Evolutionary conservation across 1,140 invertebrate species (phyloP).

Genomic region (Melitaea cinxia): DNA sequence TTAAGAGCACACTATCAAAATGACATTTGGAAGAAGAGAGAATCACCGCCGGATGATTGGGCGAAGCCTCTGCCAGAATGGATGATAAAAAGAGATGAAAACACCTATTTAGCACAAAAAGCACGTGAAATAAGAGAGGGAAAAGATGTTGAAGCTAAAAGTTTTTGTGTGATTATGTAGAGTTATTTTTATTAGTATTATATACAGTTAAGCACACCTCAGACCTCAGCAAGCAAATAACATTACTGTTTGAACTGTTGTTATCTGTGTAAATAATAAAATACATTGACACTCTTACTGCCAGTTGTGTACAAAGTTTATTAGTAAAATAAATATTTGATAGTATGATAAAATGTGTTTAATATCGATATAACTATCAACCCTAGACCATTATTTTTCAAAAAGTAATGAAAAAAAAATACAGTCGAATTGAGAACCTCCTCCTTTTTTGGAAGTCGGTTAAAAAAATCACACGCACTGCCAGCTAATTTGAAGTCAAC

Average conservation of each 20-base stretch:
- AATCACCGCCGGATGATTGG: conserved; percentile 90
- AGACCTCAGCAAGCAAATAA: conserved; percentile 1
- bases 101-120: conserved; percentile 85
- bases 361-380: background rate
- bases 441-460: too few species aligned
- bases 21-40: conserved; percentile 89
- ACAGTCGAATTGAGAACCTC: too few species aligned
- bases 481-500: too few species aligned
- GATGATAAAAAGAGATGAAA: conserved; percentile 85
- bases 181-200: conserved; percentile 1
- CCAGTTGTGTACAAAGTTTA: conserved; percentile 16
- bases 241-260: background rate
- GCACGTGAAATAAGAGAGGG: conserved; percentile 84
- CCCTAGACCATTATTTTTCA: background rate
- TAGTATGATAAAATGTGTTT: background rate
- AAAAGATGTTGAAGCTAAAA: conserved; percentile 50
- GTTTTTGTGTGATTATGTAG: conserved; percentile 72
- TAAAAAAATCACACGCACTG: too few species aligned
- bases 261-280: background rate
- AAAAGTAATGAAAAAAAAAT: too few species aligned
- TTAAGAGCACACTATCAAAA: conserved; percentile 87
- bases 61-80: conserved; percentile 88
- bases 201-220: conserved; percentile 4
- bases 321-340: conserved; percentile 6
- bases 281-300: conserved; percentile 17